phyloP scores from a whole-genome alignment of 2,113 vertebrate species.

The Astatotilapia flaviijosephi region DNA sequence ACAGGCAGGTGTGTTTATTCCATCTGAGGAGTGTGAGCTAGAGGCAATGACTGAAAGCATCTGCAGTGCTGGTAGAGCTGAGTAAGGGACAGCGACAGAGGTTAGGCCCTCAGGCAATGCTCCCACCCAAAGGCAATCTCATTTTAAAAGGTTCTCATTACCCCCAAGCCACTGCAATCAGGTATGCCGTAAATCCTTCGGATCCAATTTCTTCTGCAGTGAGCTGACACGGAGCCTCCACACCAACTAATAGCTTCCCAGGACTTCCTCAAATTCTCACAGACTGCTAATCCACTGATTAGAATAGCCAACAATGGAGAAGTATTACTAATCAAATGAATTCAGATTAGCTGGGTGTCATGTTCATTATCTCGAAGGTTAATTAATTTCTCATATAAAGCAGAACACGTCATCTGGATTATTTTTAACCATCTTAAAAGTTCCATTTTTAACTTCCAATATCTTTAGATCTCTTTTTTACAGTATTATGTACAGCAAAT shows the following conservation, averaged over 20 bases:
- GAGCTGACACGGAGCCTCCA: slow-evolving; percentile 6
- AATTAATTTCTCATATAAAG: neutral
- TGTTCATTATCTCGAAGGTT: neutral
- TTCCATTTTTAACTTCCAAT: neutral
- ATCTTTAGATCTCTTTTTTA: neutral
- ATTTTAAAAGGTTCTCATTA: slow-evolving; percentile 52
- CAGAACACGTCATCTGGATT: neutral
- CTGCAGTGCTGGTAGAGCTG: slow-evolving; percentile 8
- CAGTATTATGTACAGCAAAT: neutral
- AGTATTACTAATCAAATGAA: neutral
- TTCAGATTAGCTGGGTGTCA: neutral
- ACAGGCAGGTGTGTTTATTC: slow-evolving; percentile 44
- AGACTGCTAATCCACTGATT: neutral
- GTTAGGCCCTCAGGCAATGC: slow-evolving; percentile 9
- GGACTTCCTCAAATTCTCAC: neutral
- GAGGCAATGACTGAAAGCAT: neutral
- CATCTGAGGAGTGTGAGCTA: slow-evolving; percentile 7
- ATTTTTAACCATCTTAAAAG: neutral
- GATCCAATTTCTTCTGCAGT: slow-evolving; percentile 45
- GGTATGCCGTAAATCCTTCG: slow-evolving; percentile 40
- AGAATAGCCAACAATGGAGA: neutral
- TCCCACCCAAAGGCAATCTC: slow-evolving; percentile 44
- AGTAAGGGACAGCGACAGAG: neutral
- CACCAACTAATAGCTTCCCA: slow-evolving; percentile 1
- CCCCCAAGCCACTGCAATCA: slow-evolving; percentile 25